Percentiles rank a stretch among this genome's conserved stretches.
Evolutionary conservation across 2,797 vertebrate genomes (phyloP).

Genomic region (Cichlasoma orientale): DNA sequence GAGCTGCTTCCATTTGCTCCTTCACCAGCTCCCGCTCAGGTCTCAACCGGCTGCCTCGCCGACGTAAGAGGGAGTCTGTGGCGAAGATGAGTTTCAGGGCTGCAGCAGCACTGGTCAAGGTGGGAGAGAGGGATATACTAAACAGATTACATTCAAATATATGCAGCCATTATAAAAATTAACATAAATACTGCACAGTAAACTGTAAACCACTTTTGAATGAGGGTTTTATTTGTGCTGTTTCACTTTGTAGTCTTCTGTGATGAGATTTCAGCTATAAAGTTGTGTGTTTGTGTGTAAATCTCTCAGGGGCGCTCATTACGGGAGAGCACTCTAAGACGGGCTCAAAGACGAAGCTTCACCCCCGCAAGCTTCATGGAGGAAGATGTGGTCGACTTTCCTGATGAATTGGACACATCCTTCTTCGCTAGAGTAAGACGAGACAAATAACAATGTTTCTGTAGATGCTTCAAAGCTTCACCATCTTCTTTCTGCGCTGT

Average conservation of each 20-base stretch:
- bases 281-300: background rate
- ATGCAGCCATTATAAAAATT: background rate
- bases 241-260: background rate
- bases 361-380: constrained; percentile 96
- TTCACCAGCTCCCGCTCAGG: constrained; percentile 98
- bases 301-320: constrained; percentile 87
- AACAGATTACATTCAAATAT: background rate
- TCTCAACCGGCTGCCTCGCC: constrained; percentile 89
- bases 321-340: constrained; percentile 84
- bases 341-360: constrained; percentile 91
- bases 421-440: constrained; percentile 92
- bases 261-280: background rate
- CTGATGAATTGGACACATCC: constrained; percentile 95
- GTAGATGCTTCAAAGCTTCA: background rate
- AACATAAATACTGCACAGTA: background rate
- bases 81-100: constrained; percentile 99
- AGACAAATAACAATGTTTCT: background rate
- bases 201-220: background rate
- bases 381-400: constrained; percentile 93
- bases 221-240: background rate
- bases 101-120: constrained; percentile 93
- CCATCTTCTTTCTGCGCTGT: fast-evolving
- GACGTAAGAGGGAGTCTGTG: constrained; percentile 94
- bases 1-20: constrained; percentile 93
- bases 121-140: constrained; percentile 45